Conservation (phyloP, 2,797 vertebrate genomes). For the Ptychobarbus kaznakovi region DNA sequence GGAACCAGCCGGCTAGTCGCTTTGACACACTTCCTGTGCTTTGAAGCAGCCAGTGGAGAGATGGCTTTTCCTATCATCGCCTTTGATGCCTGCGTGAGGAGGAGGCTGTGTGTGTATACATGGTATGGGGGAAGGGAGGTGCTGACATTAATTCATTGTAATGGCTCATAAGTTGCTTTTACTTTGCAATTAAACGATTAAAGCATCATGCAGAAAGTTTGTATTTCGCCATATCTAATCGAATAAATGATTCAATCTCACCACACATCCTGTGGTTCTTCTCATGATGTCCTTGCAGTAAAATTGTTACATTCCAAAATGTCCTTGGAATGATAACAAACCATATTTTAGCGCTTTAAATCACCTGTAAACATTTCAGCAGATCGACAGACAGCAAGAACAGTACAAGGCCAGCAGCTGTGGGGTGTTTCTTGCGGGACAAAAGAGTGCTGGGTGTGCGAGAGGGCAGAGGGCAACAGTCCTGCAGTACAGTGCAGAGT, state of each 20-base stretch:
- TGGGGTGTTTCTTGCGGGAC: constrained; percentile 77
- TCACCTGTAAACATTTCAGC: constrained; percentile 67
- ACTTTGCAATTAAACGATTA: not conserved
- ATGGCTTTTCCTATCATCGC: constrained; percentile 78
- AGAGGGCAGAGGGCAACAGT: constrained; percentile 78
- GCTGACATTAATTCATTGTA: constrained; percentile 39
- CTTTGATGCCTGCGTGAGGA: constrained; percentile 75
- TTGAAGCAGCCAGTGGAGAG: constrained; percentile 83
- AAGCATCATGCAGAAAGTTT: not conserved
- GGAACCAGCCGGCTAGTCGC: constrained; percentile 78
- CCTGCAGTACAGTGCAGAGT: constrained; percentile 78
- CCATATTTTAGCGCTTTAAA: constrained; percentile 82
- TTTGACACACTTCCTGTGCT: constrained; percentile 86
- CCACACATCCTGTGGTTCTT: constrained; percentile 48
- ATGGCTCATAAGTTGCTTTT: constrained; percentile 41
- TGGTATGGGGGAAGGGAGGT: constrained; percentile 36
- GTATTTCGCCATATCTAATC: not conserved
- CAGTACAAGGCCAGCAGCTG: constrained; percentile 75
- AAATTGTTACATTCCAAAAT: constrained; percentile 70
- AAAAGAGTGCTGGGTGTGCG: constrained; percentile 76
- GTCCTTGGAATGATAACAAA: constrained; percentile 82
- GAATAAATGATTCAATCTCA: not conserved
- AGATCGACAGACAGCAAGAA: constrained; percentile 55
- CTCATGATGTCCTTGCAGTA: constrained; percentile 79
- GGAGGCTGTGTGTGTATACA: constrained; percentile 40